These are phyloP conservation scores for Chelon auratus DNA, from an alignment of 2,797 vertebrate species.

Conservation along the genomic window DNA sequence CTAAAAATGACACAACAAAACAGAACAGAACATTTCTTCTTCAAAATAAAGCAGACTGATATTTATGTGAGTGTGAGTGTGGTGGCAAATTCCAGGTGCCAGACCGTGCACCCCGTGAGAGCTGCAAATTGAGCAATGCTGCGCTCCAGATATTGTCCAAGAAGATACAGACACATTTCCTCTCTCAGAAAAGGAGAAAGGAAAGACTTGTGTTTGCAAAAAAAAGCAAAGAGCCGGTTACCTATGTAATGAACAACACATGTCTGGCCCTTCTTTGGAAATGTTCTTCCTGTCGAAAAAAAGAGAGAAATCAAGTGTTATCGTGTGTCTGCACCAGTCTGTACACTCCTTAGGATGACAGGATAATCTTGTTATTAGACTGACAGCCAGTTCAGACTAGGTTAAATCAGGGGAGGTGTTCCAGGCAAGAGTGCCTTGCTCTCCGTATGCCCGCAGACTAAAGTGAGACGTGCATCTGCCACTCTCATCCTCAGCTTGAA, in stretches of 20 bases:
- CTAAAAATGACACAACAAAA: not conserved
- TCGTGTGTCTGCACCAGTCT: constrained; percentile 13
- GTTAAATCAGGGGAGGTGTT: constrained; percentile 26
- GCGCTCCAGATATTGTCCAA: not conserved
- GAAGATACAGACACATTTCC: constrained; percentile 15
- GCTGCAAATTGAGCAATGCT: not conserved
- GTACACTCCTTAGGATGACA: not conserved
- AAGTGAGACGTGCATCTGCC: constrained; percentile 24
- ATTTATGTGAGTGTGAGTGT: constrained; percentile 9
- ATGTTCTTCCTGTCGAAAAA: constrained; percentile 91
- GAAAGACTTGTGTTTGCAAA: constrained; percentile 24
- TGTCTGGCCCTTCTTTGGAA: constrained; percentile 99
- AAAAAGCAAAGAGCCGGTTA: constrained; percentile 72
- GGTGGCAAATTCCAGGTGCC: constrained; percentile 33
- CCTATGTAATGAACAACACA: constrained; percentile 99
- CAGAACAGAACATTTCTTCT: not conserved
- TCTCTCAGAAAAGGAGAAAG: constrained; percentile 18
- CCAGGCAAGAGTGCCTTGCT: constrained; percentile 14
- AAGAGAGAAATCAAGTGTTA: constrained; percentile 41
- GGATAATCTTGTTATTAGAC: constrained; percentile 25
- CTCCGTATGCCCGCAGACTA: not conserved
- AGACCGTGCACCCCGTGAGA: not conserved
- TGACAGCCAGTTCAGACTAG: constrained; percentile 17
- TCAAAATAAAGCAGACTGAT: constrained; percentile 2
- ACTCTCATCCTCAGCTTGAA: constrained; percentile 35